These are phyloP conservation scores for Lacanobia oleracea DNA, from an alignment of 2,888 invertebrate genomes.

Conservation along the genomic window DNA sequence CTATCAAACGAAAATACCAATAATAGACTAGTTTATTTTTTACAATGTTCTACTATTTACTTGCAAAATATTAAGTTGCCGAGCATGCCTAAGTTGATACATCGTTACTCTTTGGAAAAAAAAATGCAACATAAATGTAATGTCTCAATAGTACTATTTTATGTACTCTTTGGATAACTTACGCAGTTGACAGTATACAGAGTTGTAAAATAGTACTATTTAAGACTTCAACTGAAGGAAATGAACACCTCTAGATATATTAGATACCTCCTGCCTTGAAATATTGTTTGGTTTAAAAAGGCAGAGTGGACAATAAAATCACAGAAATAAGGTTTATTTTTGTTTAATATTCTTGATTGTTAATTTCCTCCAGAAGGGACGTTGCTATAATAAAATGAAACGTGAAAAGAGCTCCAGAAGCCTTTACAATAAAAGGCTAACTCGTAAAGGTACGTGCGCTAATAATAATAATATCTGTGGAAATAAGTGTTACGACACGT, in stretches of 20 bases:
- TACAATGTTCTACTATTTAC: constrained; percentile 43
- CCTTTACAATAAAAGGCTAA: constrained; percentile 57
- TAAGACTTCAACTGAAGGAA: constrained; percentile 47
- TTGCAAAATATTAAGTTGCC: constrained; percentile 47
- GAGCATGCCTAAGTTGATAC: constrained; percentile 62
- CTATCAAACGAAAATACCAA: constrained; percentile 48
- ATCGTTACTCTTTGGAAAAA: constrained; percentile 43
- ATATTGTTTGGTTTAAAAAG: neutral
- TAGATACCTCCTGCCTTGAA: neutral
- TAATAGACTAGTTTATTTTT: constrained; percentile 37
- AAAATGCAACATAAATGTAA: constrained; percentile 49
- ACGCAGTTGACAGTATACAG: neutral
- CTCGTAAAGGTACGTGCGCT: constrained; percentile 64
- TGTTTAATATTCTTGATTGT: neutral
- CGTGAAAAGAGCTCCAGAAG: constrained; percentile 61
- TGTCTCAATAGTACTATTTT: constrained; percentile 57
- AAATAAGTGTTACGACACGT: constrained; percentile 66
- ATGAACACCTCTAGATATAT: constrained; percentile 39
- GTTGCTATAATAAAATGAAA: constrained; percentile 59
- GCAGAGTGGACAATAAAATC: neutral
- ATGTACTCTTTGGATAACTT: neutral
- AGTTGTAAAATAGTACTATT: constrained; percentile 64
- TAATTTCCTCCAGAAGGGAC: constrained; percentile 52
- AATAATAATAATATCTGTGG: constrained; percentile 63
- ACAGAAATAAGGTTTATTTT: neutral